Evolutionary conservation across 2,113 vertebrate species (phyloP).

Genomic region (Gallinago undulata): DNA sequence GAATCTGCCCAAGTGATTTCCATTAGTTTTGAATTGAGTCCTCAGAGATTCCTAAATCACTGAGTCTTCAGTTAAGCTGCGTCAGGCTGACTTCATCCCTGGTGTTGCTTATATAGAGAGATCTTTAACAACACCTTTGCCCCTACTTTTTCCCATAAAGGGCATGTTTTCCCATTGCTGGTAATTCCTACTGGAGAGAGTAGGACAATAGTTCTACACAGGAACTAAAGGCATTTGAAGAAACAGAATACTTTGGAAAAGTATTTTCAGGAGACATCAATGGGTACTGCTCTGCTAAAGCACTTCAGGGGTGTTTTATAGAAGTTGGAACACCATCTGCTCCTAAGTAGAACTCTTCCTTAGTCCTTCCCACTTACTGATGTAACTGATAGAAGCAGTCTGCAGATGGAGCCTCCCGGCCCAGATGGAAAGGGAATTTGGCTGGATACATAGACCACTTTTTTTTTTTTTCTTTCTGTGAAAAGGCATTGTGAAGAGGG

Average conservation of each 20-base stretch:
- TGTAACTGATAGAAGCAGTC: not conserved
- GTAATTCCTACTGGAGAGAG: not conserved
- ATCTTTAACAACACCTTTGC: not conserved
- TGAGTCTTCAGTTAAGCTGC: not conserved
- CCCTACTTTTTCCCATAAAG: not conserved
- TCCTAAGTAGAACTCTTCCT: constrained; percentile 18
- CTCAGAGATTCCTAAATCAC: not conserved
- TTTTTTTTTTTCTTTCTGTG: not conserved
- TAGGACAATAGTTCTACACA: not conserved
- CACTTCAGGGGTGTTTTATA: constrained; percentile 11
- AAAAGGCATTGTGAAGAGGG: not conserved
- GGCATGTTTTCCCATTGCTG: not conserved
- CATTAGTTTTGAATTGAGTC: not conserved
- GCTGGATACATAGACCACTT: not conserved
- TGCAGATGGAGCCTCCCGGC: constrained; percentile 55
- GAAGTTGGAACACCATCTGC: constrained; percentile 45
- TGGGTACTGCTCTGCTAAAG: not conserved
- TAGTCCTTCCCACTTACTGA: not conserved
- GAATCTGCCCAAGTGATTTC: not conserved
- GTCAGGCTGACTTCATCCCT: not conserved
- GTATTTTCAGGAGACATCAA: not conserved
- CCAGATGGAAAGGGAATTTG: constrained; percentile 44
- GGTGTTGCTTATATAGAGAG: not conserved
- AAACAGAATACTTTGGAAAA: not conserved
- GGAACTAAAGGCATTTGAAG: not conserved